Percentiles rank a stretch among this genome's conserved stretches.
phyloP scores from a whole-genome alignment of 2,113 vertebrate genomes.

The Noturus placidus region DNA sequence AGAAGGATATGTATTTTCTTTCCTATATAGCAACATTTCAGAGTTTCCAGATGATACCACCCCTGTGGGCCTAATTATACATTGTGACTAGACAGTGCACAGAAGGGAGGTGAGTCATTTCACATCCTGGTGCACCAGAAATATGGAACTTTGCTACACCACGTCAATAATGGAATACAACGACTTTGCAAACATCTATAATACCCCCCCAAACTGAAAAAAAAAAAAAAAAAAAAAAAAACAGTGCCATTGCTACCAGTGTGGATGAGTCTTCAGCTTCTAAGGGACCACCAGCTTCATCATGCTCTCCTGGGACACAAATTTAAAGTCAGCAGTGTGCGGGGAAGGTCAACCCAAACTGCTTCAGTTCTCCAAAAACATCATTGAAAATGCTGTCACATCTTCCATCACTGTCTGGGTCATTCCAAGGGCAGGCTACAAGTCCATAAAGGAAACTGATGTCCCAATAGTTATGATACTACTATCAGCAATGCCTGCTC shows the following conservation, averaged over 20 bases:
- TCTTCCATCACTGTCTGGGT: conserved; percentile 32
- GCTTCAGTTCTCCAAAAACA: not conserved
- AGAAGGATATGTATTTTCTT: conserved; percentile 13
- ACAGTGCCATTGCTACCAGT: not conserved
- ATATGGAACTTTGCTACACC: not conserved
- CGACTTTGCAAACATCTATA: not conserved
- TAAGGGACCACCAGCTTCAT: not conserved
- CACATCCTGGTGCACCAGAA: not conserved
- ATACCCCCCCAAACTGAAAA: too few relatives aligned
- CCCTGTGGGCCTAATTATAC: conserved; percentile 32
- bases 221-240: not conserved
- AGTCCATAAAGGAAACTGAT: conserved; percentile 24
- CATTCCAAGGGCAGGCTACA: conserved; percentile 11
- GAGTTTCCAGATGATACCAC: conserved; percentile 17
- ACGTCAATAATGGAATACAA: not conserved
- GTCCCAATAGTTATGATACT: not conserved
- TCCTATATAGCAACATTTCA: conserved; percentile 9
- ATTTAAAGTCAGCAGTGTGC: conserved; percentile 13
- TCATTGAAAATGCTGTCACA: conserved; percentile 22
- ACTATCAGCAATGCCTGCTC: not conserved
- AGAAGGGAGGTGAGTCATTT: conserved; percentile 21
- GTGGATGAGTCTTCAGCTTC: not conserved
- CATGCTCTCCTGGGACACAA: not conserved
- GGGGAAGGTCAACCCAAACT: not conserved
- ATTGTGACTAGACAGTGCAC: conserved; percentile 7